A percentile compares a stretch with the other conserved stretches of the same genome.
These are phyloP conservation scores for Caerostris darwini DNA, from an alignment of 1,140 invertebrate species.

Conservation along the genomic window DNA sequence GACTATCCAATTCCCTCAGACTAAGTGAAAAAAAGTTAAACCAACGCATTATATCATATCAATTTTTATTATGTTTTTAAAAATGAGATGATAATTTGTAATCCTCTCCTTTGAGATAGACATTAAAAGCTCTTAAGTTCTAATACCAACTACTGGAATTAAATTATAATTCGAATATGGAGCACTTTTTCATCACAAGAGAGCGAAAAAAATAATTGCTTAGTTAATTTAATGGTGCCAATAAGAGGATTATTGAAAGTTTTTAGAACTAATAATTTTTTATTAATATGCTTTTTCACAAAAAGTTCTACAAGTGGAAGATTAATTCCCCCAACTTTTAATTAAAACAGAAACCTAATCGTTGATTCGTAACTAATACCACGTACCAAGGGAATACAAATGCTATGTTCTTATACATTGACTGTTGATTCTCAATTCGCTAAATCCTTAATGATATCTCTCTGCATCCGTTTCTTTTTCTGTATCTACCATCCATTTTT, in stretches of 20 bases:
- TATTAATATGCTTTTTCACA: not conserved
- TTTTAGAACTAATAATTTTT: not conserved
- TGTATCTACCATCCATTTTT: slow-evolving; percentile 32
- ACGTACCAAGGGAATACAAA: not conserved
- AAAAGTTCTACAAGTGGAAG: not conserved
- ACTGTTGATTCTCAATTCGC: slow-evolving; percentile 24
- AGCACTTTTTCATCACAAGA: no score
- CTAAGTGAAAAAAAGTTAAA: no score
- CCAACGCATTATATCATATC: no score
- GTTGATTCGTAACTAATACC: slow-evolving; percentile 8
- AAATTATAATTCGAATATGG: no score
- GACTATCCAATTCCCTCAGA: no score
- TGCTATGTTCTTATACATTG: not conserved
- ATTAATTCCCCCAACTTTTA: not conserved
- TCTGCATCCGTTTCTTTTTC: not conserved
- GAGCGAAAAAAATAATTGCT: not conserved
- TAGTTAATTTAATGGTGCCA: not conserved
- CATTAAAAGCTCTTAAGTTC: no score
- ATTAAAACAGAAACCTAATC: not conserved
- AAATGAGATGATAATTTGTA: no score
- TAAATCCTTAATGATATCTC: slow-evolving; percentile 35
- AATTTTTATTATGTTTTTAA: no score
- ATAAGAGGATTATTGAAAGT: not conserved
- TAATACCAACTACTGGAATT: no score
- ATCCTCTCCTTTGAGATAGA: no score